phyloP scores from a whole-genome alignment of 2,888 invertebrate genomes.

The Trichopria drosophilae region DNA sequence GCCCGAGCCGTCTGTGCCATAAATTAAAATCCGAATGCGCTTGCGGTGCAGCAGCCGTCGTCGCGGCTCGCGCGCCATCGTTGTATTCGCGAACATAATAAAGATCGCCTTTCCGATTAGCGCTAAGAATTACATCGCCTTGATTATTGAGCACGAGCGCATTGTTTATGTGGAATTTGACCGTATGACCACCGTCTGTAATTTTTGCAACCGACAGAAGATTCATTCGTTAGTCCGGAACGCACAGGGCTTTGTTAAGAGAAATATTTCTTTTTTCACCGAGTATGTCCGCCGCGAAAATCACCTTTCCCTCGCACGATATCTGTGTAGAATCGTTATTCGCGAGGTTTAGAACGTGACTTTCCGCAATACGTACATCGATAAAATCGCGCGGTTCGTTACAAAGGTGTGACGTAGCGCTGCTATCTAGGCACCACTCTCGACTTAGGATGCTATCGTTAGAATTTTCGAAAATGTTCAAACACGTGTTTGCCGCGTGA shows the following conservation, averaged over 20 bases:
- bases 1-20: slow-evolving; percentile 21
- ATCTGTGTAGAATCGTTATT: too few species aligned
- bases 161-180: background rate
- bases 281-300: background rate
- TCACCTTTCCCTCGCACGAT: background rate
- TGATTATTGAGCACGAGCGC: slow-evolving; percentile 8
- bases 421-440: slow-evolving; percentile 24
- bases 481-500: background rate
- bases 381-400: slow-evolving; percentile 10
- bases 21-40: too few species aligned
- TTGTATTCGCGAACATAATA: background rate
- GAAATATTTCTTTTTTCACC: background rate
- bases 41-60: background rate
- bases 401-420: slow-evolving; percentile 18
- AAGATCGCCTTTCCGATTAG: background rate
- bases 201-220: slow-evolving; percentile 14
- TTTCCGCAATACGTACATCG: too few species aligned
- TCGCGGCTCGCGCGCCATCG: background rate
- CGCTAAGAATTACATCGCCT: background rate
- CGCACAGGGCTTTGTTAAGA: slow-evolving; percentile 5
- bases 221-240: slow-evolving; percentile 10
- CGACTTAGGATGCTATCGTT: too few species aligned
- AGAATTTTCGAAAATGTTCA: background rate
- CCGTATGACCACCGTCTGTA: slow-evolving; percentile 11
- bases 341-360: too few species aligned